phyloP scores from a whole-genome alignment of 1,140 invertebrate genomes.

The Tenebrio molitor region DNA sequence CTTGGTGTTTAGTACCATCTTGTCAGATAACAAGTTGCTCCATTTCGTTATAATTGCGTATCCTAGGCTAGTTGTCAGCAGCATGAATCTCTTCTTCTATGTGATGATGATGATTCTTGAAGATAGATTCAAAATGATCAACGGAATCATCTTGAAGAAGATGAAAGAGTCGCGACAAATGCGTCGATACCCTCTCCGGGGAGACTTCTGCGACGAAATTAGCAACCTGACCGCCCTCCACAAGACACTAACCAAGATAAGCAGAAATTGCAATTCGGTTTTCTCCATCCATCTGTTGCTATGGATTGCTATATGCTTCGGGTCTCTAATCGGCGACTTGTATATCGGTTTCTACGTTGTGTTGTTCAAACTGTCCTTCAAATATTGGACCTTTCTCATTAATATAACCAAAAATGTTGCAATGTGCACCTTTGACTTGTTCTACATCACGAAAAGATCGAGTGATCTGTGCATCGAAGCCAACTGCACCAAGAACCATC shows the following conservation, averaged over 20 bases:
- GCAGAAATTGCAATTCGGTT: slow-evolving; percentile 9
- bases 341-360: slow-evolving; percentile 28
- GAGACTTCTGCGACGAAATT: background rate
- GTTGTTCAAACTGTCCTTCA: slow-evolving; percentile 10
- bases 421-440: background rate
- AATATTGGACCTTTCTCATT: background rate
- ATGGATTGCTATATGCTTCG: slow-evolving; percentile 20
- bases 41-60: background rate
- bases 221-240: slow-evolving; percentile 13
- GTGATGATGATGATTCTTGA: background rate
- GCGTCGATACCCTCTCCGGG: slow-evolving; percentile 7
- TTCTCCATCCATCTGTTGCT: slow-evolving; percentile 25
- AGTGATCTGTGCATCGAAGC: slow-evolving; percentile 26
- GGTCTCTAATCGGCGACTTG: slow-evolving; percentile 15
- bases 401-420: background rate
- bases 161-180: slow-evolving; percentile 16
- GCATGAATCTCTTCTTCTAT: background rate
- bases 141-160: slow-evolving; percentile 13
- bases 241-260: background rate
- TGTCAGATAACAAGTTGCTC: too few species aligned
- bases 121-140: slow-evolving; percentile 29
- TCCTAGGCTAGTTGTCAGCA: background rate
- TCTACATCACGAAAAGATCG: background rate
- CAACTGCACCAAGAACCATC: slow-evolving; percentile 16
- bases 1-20: too few species aligned